A percentile compares a stretch with the other conserved stretches of the same genome.
phyloP scores from a whole-genome alignment of 1,140 invertebrate genomes.

The Leucophenga varia region DNA sequence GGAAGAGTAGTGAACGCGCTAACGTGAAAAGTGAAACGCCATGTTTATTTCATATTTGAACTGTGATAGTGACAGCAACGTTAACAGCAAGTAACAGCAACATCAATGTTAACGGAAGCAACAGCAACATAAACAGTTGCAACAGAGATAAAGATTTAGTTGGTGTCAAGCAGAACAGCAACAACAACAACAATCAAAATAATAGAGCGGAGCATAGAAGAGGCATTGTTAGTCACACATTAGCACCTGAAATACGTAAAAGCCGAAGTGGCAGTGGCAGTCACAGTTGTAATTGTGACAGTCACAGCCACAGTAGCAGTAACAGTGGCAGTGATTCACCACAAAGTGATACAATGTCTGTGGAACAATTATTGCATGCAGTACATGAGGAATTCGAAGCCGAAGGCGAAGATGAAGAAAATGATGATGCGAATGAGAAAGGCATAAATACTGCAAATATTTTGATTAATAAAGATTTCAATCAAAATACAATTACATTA shows the following conservation, averaged over 20 bases:
- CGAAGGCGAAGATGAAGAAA: constrained; percentile 33
- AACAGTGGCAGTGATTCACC: background rate
- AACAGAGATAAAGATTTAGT: too few species aligned
- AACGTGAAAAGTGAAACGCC: constrained; percentile 11
- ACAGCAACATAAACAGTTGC: too few species aligned
- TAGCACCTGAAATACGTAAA: too few species aligned
- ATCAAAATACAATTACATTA: too few species aligned
- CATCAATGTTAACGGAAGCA: constrained; percentile 1
- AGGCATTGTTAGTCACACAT: too few species aligned
- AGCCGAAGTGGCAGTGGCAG: background rate
- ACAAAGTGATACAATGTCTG: constrained; percentile 21
- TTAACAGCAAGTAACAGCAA: constrained; percentile 6
- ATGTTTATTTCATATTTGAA: constrained; percentile 55
- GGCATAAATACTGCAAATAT: too few species aligned
- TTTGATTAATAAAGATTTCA: too few species aligned
- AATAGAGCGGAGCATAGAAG: too few species aligned
- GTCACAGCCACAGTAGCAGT: background rate
- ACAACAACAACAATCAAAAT: constrained; percentile 17
- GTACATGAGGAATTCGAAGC: constrained; percentile 47
- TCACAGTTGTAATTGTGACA: background rate
- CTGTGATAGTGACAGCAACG: constrained; percentile 26
- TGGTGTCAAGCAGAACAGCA: too few species aligned
- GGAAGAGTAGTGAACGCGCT: constrained; percentile 9
- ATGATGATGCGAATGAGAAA: too few species aligned
- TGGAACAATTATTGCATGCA: constrained; percentile 41